Evolutionary conservation across 2,113 vertebrate species (phyloP).

Genomic region (Asarcornis scutulata): DNA sequence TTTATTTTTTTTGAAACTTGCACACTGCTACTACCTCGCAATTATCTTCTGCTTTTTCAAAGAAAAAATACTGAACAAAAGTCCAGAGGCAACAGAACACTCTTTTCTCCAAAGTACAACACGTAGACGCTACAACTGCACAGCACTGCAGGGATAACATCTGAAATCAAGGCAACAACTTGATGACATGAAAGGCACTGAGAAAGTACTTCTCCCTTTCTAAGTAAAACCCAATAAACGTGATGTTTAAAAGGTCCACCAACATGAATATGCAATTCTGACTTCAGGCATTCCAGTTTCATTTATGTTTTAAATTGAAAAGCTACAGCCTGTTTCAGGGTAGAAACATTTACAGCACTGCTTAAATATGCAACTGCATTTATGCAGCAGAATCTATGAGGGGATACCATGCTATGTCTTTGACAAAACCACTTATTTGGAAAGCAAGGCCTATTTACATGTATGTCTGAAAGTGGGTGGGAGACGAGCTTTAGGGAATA

Average conservation of each 20-base stretch:
- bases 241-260: not conserved
- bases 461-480: slow-evolving; percentile 13
- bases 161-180: not conserved
- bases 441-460: not conserved
- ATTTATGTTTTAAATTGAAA: not conserved
- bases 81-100: not conserved
- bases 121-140: not conserved
- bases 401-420: not conserved
- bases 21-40: not conserved
- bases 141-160: not conserved
- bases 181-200: not conserved
- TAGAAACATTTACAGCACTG: not conserved
- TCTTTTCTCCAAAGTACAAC: not conserved
- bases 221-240: not conserved
- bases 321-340: not conserved
- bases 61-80: not conserved
- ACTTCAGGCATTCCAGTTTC: not conserved
- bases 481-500: not conserved
- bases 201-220: not conserved
- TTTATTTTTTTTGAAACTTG: not conserved
- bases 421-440: not conserved
- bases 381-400: rapidly evolving
- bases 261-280: not conserved
- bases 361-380: not conserved
- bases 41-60: not conserved